Percentiles rank a stretch among this genome's conserved stretches.
Evolutionary conservation across 2,113 vertebrate species (phyloP).

Genomic region (Ctenodactylus gundi): DNA sequence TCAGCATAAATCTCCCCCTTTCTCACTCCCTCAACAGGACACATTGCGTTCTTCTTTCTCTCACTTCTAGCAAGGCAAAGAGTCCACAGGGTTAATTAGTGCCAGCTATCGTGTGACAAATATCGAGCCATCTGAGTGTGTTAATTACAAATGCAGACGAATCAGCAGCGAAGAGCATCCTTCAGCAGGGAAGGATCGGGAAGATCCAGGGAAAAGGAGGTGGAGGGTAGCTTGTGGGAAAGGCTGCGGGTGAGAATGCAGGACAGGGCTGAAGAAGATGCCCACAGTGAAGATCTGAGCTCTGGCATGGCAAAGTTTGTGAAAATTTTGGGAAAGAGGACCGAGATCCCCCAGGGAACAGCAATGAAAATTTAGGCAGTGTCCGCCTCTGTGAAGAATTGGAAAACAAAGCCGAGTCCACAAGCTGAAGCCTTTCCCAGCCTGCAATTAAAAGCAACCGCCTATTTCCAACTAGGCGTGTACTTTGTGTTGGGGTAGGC

Average conservation of each 20-base stretch:
- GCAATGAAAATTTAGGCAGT: neutral
- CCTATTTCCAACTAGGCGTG: neutral
- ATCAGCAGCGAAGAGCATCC: neutral
- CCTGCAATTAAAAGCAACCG: neutral
- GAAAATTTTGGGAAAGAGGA: neutral
- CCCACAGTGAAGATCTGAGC: neutral
- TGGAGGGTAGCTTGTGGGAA: neutral
- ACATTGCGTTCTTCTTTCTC: neutral
- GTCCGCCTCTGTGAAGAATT: neutral
- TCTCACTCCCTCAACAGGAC: neutral
- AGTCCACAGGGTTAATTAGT: slow-evolving; percentile 40
- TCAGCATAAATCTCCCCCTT: neutral
- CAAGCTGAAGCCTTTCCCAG: neutral
- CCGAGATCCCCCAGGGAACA: neutral
- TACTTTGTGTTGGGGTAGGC: neutral
- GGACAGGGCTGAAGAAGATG: neutral
- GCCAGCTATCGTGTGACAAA: slow-evolving; percentile 30
- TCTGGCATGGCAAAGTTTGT: neutral
- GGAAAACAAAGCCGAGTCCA: neutral
- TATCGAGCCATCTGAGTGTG: neutral
- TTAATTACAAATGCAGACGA: too few relatives aligned
- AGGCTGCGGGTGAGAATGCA: neutral
- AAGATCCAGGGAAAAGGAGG: neutral
- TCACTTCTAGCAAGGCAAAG: slow-evolving; percentile 27
- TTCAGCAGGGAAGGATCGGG: neutral